Evolutionary conservation across 2,888 invertebrate genomes (phyloP), one percentile per base, ranked within the genome.

Genomic region (Theretra japonica): DNA sequence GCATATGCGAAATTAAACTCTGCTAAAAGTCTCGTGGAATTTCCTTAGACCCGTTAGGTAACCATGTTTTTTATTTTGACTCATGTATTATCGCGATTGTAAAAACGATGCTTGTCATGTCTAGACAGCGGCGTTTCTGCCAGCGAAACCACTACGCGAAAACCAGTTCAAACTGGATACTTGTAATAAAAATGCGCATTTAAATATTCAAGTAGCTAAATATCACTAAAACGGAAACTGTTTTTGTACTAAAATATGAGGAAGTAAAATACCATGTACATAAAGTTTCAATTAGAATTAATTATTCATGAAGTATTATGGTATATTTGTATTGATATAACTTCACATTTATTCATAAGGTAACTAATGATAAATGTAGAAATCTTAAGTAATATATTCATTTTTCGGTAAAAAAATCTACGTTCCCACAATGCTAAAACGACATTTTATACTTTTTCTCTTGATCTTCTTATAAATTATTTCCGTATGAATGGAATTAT

Each of bases 161-260:
- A 58, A 28, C 23, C 58, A 58, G 17, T 23, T 58, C 23, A 58
- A 23, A 58, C 25, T 17, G 23, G 15, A 15, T 58, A 25, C 23
- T 5, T 57, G 3, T 21, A 23, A 17, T 23, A 25, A 58, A 58
- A 28, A 23, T 28, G 6, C 59, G 59, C 4, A 17, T n/a, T 15
- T n/a, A 19, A 53, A 53, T 53, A 53, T 53, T 53, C 53, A 6
- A 17, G 53, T n/a, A 15, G 17, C 28, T 6, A 25, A 58, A 58
- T 58, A 28, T 28, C 25, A 28, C 59, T 59, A 30, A 59, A 59
- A 59, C 59, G 59, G 59, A 59, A 59, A 59, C 7, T 4, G 28
- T 58, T 21, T 58, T 15, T 19, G 28, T 1, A 25, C 25, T 60
- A 60, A 60, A 60, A 60, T 60, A 60, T 30, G 30, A 60, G 59